A percentile compares a stretch with the other conserved stretches of the same genome.
phyloP scores from a whole-genome alignment of 2,113 vertebrate species.

The Atrichornis clamosus region DNA sequence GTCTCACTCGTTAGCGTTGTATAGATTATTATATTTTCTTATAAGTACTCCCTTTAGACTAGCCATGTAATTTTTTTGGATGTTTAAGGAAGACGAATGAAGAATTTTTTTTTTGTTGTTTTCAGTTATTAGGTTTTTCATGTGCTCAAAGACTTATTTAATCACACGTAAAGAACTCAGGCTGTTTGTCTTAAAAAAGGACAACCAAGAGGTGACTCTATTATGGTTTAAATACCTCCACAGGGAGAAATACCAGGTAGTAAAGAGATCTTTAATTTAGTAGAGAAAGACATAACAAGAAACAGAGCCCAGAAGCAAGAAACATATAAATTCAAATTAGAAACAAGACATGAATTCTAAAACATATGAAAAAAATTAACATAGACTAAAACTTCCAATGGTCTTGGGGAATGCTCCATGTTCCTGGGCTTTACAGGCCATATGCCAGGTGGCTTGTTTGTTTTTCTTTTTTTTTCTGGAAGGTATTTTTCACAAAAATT shows the following conservation, averaged over 20 bases:
- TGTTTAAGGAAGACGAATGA: neutral
- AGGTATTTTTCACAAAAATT: neutral
- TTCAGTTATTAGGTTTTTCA: neutral
- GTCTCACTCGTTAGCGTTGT: neutral
- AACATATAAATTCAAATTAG: constrained; percentile 20
- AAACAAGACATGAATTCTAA: neutral
- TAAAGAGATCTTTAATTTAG: constrained; percentile 40
- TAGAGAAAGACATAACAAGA: constrained; percentile 1
- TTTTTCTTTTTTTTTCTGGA: too few species aligned
- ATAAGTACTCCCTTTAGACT: neutral
- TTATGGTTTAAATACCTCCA: constrained; percentile 19
- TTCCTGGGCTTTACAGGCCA: neutral
- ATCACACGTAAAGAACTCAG: neutral
- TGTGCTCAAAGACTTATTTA: constrained; percentile 19
- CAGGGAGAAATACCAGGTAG: constrained; percentile 19
- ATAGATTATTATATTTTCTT: constrained; percentile 1
- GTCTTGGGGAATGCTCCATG: neutral
- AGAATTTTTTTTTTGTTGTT: neutral
- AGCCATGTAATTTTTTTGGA: neutral
- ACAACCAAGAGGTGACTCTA: constrained; percentile 27
- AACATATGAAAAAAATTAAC: neutral
- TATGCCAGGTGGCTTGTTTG: neutral
- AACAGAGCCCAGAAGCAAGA: constrained; percentile 16
- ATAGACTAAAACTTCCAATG: neutral
- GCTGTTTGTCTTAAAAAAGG: constrained; percentile 17